Base-by-base conservation (phyloP, 1,140 invertebrate species). In the Micrasema minimum region DNA sequence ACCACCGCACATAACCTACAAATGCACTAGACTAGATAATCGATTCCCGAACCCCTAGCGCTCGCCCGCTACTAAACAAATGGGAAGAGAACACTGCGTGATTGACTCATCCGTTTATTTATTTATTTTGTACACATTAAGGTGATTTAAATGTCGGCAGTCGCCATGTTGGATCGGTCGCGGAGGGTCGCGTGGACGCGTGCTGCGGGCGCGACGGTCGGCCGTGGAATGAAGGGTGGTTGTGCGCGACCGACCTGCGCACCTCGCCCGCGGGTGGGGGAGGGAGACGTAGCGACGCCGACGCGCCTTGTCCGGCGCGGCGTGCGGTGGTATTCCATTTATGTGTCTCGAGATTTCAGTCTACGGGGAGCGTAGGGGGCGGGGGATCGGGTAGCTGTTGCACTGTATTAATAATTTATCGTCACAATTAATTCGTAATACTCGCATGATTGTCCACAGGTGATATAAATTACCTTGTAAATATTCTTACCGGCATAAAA, bases 1-100 rank as follows among this genome's bases (percentile, higher is more conserved):
- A 53, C 62, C 22, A 48, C 37, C 38, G 50, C 66, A 64, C 59
- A 64, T 64, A 64, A 64, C 59, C 59, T 64, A 38, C 43, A 64
- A 64, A 64, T 55, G n/a, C 23, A 35, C 51, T 16, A n/a, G 18
- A 10, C 61, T 18, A 43, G 41, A 48, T 16, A 9, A 50, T 41
- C 38, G 59, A 45, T 59, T 31, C 51, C 23, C n/a, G 10, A 16
- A 22, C 51, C 9, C 7, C 16, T 23, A 20, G 51, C 51, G 23
- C 22, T 31, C n/a, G 31, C 51, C 51, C 43, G n/a, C 43, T 14
- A 5, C n/a, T n/a, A n/a, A 55, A n/a, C 51, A 31, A 31, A 2
- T 1, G 18, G 16, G 4, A 48, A 16, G 16, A 16, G 9, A 48
- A 20, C 46, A 22, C 46, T 18, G 46, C 16, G 16, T 55, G 9